phyloP scores from a whole-genome alignment of 1,140 invertebrate genomes.

The Stegodyphus mimosarum region DNA sequence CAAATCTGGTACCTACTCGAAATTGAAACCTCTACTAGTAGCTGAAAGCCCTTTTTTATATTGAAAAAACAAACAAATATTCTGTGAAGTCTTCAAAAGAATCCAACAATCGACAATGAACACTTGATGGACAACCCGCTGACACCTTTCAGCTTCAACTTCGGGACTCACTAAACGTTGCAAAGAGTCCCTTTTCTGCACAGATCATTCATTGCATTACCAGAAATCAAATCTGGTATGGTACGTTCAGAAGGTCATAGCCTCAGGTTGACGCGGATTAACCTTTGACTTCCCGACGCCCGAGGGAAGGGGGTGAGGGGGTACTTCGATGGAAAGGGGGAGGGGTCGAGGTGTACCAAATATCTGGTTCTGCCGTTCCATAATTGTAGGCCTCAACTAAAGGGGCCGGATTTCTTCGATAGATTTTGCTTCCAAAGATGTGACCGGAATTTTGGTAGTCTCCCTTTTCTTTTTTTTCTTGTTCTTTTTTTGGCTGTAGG shows the following conservation, averaged over 20 bases:
- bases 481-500: neutral
- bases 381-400: slow-evolving; percentile 50
- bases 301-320: neutral
- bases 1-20: no score
- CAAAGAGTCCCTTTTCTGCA: no score
- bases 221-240: neutral
- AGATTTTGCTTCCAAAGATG: slow-evolving; percentile 21
- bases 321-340: slow-evolving; percentile 36
- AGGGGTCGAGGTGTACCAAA: slow-evolving; percentile 50
- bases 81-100: no score
- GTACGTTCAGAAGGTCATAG: slow-evolving; percentile 3
- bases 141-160: no score
- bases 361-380: slow-evolving; percentile 13
- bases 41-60: no score
- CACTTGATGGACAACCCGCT: no score
- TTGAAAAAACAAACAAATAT: no score
- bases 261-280: slow-evolving; percentile 51
- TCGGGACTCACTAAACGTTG: no score
- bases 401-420: slow-evolving; percentile 21
- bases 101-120: no score
- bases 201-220: no score
- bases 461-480: slow-evolving; percentile 4
- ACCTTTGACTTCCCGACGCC: slow-evolving; percentile 17
- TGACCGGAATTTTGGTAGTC: slow-evolving; percentile 33
- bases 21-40: no score